Base-by-base conservation (phyloP, 2,888 invertebrate species). In the Beris morrisii region DNA sequence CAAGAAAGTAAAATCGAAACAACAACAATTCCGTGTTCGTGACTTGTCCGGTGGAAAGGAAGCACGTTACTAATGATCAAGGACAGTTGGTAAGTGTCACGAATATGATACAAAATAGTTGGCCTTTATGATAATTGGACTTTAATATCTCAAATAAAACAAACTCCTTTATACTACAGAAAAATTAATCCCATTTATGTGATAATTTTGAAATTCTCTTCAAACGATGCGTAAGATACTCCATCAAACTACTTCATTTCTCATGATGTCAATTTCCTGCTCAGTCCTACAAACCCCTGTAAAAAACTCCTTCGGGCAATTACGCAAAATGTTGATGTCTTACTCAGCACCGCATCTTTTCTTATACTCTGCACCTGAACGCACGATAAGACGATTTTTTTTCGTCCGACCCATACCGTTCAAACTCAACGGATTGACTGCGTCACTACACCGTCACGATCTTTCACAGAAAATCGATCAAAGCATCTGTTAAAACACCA, bases 401-500 rank as follows among this genome's bases (percentile, higher is more conserved):
- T 61, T 61, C 50, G 38, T 12, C 31, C 50, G 38, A 28, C 15
- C 61, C 61, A 11, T 50, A 61, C 22, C 38, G 61, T 61, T 38
- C 52, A 50, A 52, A 50, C 22, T 38, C 22, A 59, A 4, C 55
- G 32, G 52, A 61, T 61, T 30, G 52, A 38, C 38, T 32, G 28
- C 61, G 61, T 61, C 50, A 61, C 32, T n/a, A 50, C 22, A 61
- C 61, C 52, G 56, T 63, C 66, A 63, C 58, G 63, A 63, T 50
- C 56, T 67, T 67, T 63, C 63, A 56, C 38, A 45, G 50, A 54
- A 63, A 63, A 63, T 55, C 66, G 61, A 56, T 67, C 56, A 67
- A 61, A 56, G 55, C 66, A 63, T 56, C 66, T 67, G 63, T 63
- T 61, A 61, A 55, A 56, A 61, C 59, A 52, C 59, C 66, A 61